phyloP scores from a whole-genome alignment of 2,113 vertebrate species.

The Leucoraja erinaceus region DNA sequence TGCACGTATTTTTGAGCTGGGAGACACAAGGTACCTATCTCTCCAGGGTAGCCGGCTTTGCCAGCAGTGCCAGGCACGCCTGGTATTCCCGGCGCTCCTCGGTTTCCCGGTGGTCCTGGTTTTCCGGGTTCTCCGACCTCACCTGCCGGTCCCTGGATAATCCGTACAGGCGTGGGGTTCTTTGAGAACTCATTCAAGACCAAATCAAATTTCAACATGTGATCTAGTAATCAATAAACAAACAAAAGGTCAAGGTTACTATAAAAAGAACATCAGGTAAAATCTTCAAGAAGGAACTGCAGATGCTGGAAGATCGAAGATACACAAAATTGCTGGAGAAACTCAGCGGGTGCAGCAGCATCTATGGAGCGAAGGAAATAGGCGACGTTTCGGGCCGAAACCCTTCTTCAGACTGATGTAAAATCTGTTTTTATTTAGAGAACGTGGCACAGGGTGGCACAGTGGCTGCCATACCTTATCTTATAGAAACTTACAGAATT shows the following conservation, averaged over 20 bases:
- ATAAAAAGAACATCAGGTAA: background rate
- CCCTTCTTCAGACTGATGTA: too few species aligned
- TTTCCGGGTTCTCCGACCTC: conserved; percentile 68
- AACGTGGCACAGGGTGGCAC: too few species aligned
- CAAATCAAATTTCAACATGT: conserved; percentile 73
- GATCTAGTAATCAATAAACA: conserved; percentile 58
- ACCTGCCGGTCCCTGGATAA: conserved; percentile 63
- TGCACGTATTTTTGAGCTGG: background rate
- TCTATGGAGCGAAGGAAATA: too few species aligned
- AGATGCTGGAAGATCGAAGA: too few species aligned
- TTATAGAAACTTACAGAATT: too few species aligned
- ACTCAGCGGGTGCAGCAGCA: too few species aligned
- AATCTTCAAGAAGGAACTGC: too few species aligned
- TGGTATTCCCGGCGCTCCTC: conserved; percentile 59
- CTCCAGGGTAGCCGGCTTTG: conserved; percentile 63
- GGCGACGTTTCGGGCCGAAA: too few species aligned
- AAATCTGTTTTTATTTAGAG: too few species aligned
- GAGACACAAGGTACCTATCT: conserved; percentile 60
- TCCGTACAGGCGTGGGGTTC: conserved; percentile 72
- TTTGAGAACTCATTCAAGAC: conserved; percentile 66
- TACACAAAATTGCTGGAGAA: too few species aligned
- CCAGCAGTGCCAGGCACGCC: conserved; percentile 57
- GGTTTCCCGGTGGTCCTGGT: conserved; percentile 56
- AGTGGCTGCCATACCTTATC: too few species aligned
- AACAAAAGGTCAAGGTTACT: background rate